phyloP scores from a whole-genome alignment of 1,140 invertebrate genomes.

The Drosophila obscura region DNA sequence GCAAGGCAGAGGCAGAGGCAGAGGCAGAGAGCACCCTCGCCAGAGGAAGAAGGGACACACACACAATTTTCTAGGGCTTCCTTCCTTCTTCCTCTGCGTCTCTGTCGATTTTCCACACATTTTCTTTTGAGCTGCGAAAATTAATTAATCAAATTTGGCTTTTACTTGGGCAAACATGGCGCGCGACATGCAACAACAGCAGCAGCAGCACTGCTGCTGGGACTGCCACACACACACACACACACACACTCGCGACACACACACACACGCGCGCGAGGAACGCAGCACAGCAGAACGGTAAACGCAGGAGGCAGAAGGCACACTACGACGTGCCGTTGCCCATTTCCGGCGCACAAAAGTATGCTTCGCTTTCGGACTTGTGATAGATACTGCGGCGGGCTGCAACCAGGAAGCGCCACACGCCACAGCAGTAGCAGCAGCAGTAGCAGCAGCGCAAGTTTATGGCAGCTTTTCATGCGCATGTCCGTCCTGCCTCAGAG shows the following conservation, averaged over 20 bases:
- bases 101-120: slow-evolving; percentile 27
- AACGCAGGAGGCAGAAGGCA: too few species aligned
- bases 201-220: neutral
- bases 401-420: slow-evolving; percentile 32
- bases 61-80: slow-evolving; percentile 9
- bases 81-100: neutral
- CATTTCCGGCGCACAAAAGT: slow-evolving; percentile 57
- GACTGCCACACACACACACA: slow-evolving; percentile 14
- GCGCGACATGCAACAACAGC: slow-evolving; percentile 56
- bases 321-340: slow-evolving; percentile 49
- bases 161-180: slow-evolving; percentile 71
- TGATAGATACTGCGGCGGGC: slow-evolving; percentile 63
- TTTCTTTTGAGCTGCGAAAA: slow-evolving; percentile 30
- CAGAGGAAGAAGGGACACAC: neutral
- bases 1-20: too few species aligned
- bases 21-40: too few species aligned
- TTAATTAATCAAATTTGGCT: slow-evolving; percentile 62
- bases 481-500: slow-evolving; percentile 27
- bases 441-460: slow-evolving; percentile 1
- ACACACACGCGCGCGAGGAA: slow-evolving; percentile 14
- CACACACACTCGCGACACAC: slow-evolving; percentile 17
- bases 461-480: slow-evolving; percentile 60
- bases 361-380: slow-evolving; percentile 58
- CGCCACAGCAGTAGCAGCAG: neutral
- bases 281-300: slow-evolving; percentile 6